Conservation (phyloP, 2,113 vertebrate species). For the Sterrhoptilus dennistouni region DNA sequence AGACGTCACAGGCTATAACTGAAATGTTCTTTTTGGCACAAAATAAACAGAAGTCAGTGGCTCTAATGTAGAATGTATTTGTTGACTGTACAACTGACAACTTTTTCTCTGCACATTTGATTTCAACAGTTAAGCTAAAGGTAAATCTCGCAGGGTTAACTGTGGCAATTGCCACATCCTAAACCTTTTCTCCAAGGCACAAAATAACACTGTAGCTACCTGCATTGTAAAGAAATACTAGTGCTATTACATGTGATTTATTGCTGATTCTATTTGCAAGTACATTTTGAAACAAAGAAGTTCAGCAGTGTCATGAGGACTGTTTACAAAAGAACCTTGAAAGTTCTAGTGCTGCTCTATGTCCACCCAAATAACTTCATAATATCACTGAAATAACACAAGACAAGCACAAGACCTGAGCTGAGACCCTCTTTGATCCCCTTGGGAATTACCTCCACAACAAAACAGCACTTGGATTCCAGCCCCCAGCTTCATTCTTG, state of each 20-base stretch:
- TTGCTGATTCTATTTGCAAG: not conserved
- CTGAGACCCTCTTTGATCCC: not conserved
- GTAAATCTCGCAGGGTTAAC: not conserved
- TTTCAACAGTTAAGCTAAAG: not conserved
- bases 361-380: not conserved
- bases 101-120: not conserved
- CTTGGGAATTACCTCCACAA: not conserved
- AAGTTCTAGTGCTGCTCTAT: not conserved
- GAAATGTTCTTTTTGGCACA: not conserved
- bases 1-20: not conserved
- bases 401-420: not conserved
- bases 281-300: not conserved
- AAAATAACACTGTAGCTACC: not conserved
- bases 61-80: not conserved
- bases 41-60: not conserved
- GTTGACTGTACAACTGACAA: not conserved
- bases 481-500: rapidly evolving
- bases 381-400: not conserved
- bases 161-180: not conserved
- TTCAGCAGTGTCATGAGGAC: not conserved
- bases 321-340: not conserved
- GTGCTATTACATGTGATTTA: not conserved
- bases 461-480: not conserved
- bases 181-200: not conserved
- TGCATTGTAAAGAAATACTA: not conserved